Percentiles rank a stretch among this genome's conserved stretches.
These are phyloP conservation scores for Andrena dorsata DNA, from an alignment of 2,888 invertebrate genomes.

Conservation along the genomic window DNA sequence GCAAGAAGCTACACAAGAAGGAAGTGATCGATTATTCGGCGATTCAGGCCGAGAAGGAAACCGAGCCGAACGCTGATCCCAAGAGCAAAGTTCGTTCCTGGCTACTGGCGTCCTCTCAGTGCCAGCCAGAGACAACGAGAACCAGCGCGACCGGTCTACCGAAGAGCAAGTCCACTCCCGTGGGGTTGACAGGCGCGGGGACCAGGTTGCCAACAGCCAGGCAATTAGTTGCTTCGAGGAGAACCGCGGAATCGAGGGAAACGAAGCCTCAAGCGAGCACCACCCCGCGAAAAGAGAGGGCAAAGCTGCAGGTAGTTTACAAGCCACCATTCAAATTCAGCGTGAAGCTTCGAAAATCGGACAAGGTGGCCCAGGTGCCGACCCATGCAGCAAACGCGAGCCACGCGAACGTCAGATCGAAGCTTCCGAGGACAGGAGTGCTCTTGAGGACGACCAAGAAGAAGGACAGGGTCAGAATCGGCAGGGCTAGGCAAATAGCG, in stretches of 20 bases:
- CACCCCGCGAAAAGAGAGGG: conserved; percentile 77
- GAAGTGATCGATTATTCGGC: conserved; percentile 93
- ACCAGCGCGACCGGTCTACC: conserved; percentile 87
- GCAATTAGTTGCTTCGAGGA: conserved; percentile 50
- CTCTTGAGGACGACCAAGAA: conserved; percentile 83
- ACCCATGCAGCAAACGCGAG: conserved; percentile 69
- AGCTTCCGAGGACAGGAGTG: conserved; percentile 85
- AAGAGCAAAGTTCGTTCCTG: conserved; percentile 94
- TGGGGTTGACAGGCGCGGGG: conserved; percentile 86
- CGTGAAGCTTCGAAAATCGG: conserved; percentile 91
- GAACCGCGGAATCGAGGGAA: conserved; percentile 47
- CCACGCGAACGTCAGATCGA: conserved; percentile 58
- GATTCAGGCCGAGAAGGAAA: conserved; percentile 87
- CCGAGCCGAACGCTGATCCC: conserved; percentile 85
- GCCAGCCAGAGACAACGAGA: conserved; percentile 71
- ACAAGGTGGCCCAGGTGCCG: conserved; percentile 87
- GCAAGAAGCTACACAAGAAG: conserved; percentile 88
- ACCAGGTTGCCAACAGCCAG: conserved; percentile 48
- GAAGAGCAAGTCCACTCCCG: conserved; percentile 94
- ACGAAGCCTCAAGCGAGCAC: conserved; percentile 43
- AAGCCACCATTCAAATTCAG: conserved; percentile 95
- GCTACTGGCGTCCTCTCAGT: conserved; percentile 90
- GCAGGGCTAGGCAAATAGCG: conserved; percentile 80
- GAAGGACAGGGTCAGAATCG: conserved; percentile 78
- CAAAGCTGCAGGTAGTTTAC: conserved; percentile 93